phyloP scores from a whole-genome alignment of 1,140 invertebrate genomes.

The Drosophila oshimai region DNA sequence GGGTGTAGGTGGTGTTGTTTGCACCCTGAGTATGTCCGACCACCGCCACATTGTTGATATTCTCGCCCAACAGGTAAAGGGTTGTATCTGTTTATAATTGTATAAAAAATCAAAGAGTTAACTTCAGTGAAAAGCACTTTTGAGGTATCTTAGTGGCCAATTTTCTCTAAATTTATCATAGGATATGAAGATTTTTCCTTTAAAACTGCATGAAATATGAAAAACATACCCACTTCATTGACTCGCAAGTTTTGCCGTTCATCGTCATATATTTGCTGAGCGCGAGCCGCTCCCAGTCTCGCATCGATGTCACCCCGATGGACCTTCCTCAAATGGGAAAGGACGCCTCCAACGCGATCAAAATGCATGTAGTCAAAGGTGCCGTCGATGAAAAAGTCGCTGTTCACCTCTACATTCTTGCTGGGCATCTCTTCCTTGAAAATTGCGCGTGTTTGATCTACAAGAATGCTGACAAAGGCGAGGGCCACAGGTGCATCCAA shows the following conservation, averaged over 20 bases:
- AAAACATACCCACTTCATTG: conserved; percentile 60
- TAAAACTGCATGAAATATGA: neutral
- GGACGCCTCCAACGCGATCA: conserved; percentile 88
- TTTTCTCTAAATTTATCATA: too few species aligned
- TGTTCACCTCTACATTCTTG: conserved; percentile 45
- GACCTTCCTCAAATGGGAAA: conserved; percentile 87
- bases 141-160: too few species aligned
- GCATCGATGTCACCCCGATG: conserved; percentile 84
- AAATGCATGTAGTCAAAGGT: conserved; percentile 87
- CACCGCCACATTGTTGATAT: conserved; percentile 62
- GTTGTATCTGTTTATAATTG: conserved; percentile 41
- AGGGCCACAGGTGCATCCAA: conserved; percentile 73
- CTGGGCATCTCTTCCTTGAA: conserved; percentile 69
- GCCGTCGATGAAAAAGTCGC: conserved; percentile 85
- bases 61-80: conserved; percentile 60
- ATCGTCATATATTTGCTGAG: conserved; percentile 75
- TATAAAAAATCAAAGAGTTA: too few species aligned
- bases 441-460: conserved; percentile 58
- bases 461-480: conserved; percentile 71
- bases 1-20: conserved; percentile 56
- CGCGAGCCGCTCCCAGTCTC: conserved; percentile 83
- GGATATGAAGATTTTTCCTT: too few species aligned
- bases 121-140: neutral
- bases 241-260: conserved; percentile 61
- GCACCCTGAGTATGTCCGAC: conserved; percentile 60